Conservation (phyloP, 2,113 vertebrate species). For the Mungos mungo region DNA sequence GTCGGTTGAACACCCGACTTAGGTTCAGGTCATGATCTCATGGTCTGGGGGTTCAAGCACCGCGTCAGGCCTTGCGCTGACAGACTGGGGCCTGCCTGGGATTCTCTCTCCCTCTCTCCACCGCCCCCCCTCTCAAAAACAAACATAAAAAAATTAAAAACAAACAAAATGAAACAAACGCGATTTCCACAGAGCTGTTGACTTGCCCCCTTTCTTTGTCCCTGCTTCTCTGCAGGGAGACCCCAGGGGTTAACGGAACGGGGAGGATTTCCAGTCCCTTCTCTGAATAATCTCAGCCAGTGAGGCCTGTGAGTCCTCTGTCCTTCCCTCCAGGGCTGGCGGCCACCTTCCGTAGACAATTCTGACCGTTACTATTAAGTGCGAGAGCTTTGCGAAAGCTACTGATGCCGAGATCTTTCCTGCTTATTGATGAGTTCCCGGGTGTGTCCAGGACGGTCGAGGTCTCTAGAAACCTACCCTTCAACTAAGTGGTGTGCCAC, state of each 20-base stretch:
- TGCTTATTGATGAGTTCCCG: constrained; percentile 47
- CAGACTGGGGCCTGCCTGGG: too few relatives aligned
- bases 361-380: neutral
- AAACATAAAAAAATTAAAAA: too few relatives aligned
- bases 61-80: too few relatives aligned
- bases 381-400: constrained; percentile 27
- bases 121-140: too few relatives aligned
- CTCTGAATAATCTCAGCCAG: neutral
- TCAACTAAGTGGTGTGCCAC: neutral
- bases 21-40: too few relatives aligned
- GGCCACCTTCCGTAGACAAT: neutral
- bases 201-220: neutral
- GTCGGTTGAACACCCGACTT: too few relatives aligned
- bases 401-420: neutral
- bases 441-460: neutral
- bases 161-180: constrained; percentile 17
- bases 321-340: neutral
- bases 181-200: neutral
- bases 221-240: neutral
- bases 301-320: neutral
- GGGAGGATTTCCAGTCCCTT: neutral
- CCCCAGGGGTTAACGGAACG: neutral
- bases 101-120: too few relatives aligned
- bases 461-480: constrained; percentile 37
- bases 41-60: too few relatives aligned